Base-by-base conservation (phyloP, 2,888 invertebrate genomes). In the Onthophagus sagittarius region DNA sequence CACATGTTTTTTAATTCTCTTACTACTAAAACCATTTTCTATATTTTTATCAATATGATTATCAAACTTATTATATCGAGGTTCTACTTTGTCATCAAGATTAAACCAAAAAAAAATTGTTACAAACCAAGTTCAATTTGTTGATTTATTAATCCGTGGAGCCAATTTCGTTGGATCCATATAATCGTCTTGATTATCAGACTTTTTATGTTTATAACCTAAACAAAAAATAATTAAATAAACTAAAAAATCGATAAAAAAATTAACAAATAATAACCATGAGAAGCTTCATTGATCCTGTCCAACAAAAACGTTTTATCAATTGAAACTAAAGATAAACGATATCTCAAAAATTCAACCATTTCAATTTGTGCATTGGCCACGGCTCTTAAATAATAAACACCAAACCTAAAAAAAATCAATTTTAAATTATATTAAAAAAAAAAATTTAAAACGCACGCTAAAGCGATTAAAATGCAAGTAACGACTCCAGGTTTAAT, bases 271-370 rank as follows among this genome's bases (percentile, higher is more conserved):
- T 23, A 23, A 23, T 23, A 2, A 23, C 23, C 23, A 23, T 75
- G 89, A 33, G 90, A 88, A 11, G 90, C 88, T 79, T 88, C 88
- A 11, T 88, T 84, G 77, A 92, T 91, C 81, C 89, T 89, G 69
- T 87, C 84, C 23, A 92, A 86, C 73, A 92, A 85, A 85, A 90
- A 92, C 81, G 92, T 90, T 82, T 92, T 93, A 80, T 93, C 93
- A 80, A 89, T 89, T 0, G 91, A 89, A 79, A 91, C 91, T 79
- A 91, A 86, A 67, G 88, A 84, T 77, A 92, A 84, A 90, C 92
- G 91, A 72, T 89, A 88, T 0, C 90, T 86, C 75, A 92, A 85
- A 72, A 91, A 85, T 69, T 83, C 83, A 73, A 91, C 91, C 88
- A 90, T 89, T 70, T 87, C 85, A 71, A 86, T 88, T 80, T 90